Base-by-base conservation (phyloP, 1,140 invertebrate genomes). In the Proctacanthus coquilletti region DNA sequence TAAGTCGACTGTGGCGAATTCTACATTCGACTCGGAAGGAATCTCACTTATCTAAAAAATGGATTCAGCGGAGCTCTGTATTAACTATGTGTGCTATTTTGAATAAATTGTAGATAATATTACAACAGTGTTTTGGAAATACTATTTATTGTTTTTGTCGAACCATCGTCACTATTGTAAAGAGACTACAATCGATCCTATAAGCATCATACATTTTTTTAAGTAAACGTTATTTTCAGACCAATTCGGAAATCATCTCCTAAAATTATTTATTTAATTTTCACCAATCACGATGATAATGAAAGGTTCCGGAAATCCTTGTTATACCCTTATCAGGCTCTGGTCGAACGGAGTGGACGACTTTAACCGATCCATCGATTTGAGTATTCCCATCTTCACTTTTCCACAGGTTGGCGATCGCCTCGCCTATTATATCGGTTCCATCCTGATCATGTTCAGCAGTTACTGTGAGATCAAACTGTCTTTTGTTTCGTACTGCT, bases 261-360 rank as follows among this genome's bases (percentile, higher is more conserved):
- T n/a, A n/a, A n/a, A n/a, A n/a, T n/a, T n/a, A n/a, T n/a, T n/a
- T n/a, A n/a, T n/a, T n/a, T n/a, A n/a, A n/a, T n/a, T n/a, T n/a
- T n/a, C n/a, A n/a, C n/a, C 57, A 57, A 33, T 58, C 55, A 44
- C 57, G 54, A 47, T 53, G 55, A 3, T 57, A 23, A 44, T 58
- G 55, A 8, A 58, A 32, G 20, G 48, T 45, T n/a, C 50, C 55
- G 37, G 49, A 47, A 31, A 52, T 57, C 40, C 43, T 52, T 33
- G 52, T 58, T 36, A 45, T 58, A 45, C 55, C 55, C 17, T n/a
- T n/a, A n/a, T n/a, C n/a, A n/a, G n/a, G n/a, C n/a, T n/a, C 8
- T 9, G 23, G 38, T 51, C 5, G 33, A 37, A 2, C 50, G 50
- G n/a, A n/a, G 42, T 58, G 55, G 34, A 55, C 45, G 2, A 58